Evolutionary conservation across 2,888 invertebrate species (phyloP), one percentile per base, ranked within the genome.

Genomic region (Lithodes maja): DNA sequence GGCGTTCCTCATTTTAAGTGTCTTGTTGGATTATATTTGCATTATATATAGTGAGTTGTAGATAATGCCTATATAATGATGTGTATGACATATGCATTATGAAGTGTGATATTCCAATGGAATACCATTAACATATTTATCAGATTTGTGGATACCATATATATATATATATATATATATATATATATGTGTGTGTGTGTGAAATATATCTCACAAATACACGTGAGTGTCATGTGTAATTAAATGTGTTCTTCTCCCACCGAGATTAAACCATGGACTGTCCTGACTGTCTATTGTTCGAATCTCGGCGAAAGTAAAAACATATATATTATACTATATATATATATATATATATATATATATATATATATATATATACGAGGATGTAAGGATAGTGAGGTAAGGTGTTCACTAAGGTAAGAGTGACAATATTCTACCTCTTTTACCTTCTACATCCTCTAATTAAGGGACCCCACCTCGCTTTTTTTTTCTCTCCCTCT

Each of bases 311-410:
- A 5, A 61, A 7, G 12, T 61, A 61, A 7, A 61, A 7, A 61
- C 12, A 61, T 61, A 61, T 61, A 61, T 61, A 61, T 61, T 61
- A 61, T 61, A 61, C 12, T 7, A 0, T 7, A n/a, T n/a, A n/a
- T n/a, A n/a, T 61, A 61, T 61, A 61, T 61, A 61, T 61, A 61
- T 61, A 61, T 61, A 61, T 61, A 61, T 61, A 61, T 61, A 61
- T 61, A 61, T 61, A 61, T 61, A 61, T 61, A 61, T 61, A 61
- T 61, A 61, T 61, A 61, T 61, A 61, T 61, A 61, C 1, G 61
- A 61, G 61, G 12, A 61, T 61, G 61, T 12, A 61, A 33, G 33
- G 33, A 33, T 33, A 33, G 33, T 33, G 33, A 33, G 33, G 33
- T 33, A 33, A 33, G 33, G 33, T 33, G 33, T 33, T 33, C 33